Evolutionary conservation across 2,113 vertebrate species (phyloP).

Genomic region (Xiphophorus hellerii): DNA sequence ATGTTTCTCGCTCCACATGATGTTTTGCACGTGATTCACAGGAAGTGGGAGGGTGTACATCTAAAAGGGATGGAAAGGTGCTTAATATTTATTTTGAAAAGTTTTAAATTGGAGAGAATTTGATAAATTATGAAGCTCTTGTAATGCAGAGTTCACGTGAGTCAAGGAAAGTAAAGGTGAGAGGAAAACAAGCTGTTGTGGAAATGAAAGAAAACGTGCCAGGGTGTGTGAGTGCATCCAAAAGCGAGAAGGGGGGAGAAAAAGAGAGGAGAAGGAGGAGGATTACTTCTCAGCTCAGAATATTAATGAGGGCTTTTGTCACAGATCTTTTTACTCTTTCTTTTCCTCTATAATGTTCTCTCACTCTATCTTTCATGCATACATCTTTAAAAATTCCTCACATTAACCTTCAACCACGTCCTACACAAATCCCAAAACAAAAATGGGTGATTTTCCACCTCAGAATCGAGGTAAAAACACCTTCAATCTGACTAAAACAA

Average conservation of each 20-base stretch:
- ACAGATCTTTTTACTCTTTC: constrained; percentile 56
- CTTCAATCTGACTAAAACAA: neutral
- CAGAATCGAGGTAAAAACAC: neutral
- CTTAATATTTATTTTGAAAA: neutral
- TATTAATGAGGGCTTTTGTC: constrained; percentile 76
- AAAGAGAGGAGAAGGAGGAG: constrained; percentile 30
- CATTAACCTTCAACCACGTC: neutral
- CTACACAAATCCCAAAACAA: neutral
- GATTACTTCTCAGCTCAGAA: constrained; percentile 68
- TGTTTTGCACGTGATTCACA: neutral
- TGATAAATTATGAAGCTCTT: neutral
- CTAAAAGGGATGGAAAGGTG: neutral
- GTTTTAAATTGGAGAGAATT: neutral
- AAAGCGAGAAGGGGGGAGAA: constrained; percentile 12
- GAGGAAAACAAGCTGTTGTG: constrained; percentile 5
- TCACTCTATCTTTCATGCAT: constrained; percentile 4
- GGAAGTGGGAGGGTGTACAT: neutral
- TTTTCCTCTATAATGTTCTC: constrained; percentile 48
- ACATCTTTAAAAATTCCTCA: neutral
- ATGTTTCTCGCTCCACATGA: neutral
- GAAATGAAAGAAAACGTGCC: constrained; percentile 3
- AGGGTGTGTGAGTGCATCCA: constrained; percentile 9
- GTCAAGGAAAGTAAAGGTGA: constrained; percentile 3
- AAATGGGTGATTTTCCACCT: neutral
- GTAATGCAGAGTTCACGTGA: neutral